These are phyloP conservation scores for Acanthisitta chloris DNA, from an alignment of 2,113 vertebrate genomes.

Conservation along the genomic window DNA sequence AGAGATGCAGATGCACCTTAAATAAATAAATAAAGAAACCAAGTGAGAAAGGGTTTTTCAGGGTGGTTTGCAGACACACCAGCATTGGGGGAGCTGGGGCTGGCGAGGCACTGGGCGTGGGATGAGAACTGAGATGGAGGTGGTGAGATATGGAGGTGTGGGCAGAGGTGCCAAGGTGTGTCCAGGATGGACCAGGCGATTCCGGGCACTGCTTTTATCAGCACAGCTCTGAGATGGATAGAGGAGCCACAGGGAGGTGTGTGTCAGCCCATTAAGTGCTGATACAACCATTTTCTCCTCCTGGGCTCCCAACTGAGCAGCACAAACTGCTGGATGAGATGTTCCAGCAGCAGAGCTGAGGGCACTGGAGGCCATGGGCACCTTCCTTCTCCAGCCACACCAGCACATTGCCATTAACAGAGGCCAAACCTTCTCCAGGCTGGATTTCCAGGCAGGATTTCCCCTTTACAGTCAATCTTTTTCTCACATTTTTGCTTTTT, in stretches of 20 bases:
- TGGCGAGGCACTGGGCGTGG: background rate
- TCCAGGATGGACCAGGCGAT: background rate
- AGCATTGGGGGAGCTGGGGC: background rate
- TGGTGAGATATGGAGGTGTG: background rate
- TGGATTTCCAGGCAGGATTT: background rate
- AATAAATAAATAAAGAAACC: background rate
- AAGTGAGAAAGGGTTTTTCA: background rate
- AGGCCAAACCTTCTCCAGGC: background rate
- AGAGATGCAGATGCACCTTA: background rate
- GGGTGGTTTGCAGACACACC: background rate
- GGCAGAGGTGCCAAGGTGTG: slow-evolving; percentile 13
- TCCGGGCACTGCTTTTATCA: background rate
- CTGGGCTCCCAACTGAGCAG: background rate
- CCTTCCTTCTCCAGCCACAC: background rate
- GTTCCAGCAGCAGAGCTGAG: background rate
- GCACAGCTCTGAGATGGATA: background rate
- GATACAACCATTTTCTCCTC: background rate
- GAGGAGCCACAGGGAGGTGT: background rate
- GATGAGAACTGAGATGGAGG: background rate
- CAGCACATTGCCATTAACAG: background rate
- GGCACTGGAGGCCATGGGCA: background rate
- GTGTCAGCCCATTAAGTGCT: background rate
- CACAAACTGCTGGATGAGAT: background rate
- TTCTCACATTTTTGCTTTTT: accelerated
- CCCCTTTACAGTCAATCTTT: background rate